Evolutionary conservation across 2,113 vertebrate species (phyloP), one percentile per base, ranked within the genome.

Genomic region (Nymphicus hollandicus): DNA sequence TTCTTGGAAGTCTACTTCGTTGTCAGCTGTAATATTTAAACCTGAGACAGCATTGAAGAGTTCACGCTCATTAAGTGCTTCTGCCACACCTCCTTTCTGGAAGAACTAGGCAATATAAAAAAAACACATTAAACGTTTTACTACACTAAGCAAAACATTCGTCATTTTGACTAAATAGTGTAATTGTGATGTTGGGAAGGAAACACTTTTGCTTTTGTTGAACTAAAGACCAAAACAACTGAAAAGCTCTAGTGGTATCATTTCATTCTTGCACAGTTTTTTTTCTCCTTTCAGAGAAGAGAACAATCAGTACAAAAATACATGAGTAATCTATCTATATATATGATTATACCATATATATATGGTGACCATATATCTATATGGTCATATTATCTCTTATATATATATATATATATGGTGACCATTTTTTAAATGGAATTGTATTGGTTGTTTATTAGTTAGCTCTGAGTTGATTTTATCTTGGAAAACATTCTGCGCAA

Each of bases 11-110:
- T 99, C 98, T 3, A 97, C 98, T 97, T 99, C 99, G 43, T 98
- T 98, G 70, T 99, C 98, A n/a, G 98, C 98, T 31, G 97, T 96
- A 94, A 99, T 98, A 89, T 98, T 97, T 94, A 99, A 98, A 52
- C 98, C 98, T 28, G 98, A 99, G 83, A 99, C 99, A 23, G 98
- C 97, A 69, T 99, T 99, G 97, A 99, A 99, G 52, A 99, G 99
- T 9, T 99, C 98, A 71, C 98, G 98, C 52, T 98, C 97, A 81
- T 95, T 97, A 80, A 99, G 96, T 10, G 98, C 98, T 90, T 99
- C 99, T 14, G 96, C 76, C 90, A 99, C 99, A 1, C 99, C 99
- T 81, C 97, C 98, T 85, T 99, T 99, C 98, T 99, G 99, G 97
- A 99, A 99, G 95, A 99, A 99, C 99, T 99, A 81, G 28, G 50